A percentile compares a stretch with the other conserved stretches of the same genome.
phyloP scores from a whole-genome alignment of 2,113 vertebrate species.

The Paedocypris sp. region DNA sequence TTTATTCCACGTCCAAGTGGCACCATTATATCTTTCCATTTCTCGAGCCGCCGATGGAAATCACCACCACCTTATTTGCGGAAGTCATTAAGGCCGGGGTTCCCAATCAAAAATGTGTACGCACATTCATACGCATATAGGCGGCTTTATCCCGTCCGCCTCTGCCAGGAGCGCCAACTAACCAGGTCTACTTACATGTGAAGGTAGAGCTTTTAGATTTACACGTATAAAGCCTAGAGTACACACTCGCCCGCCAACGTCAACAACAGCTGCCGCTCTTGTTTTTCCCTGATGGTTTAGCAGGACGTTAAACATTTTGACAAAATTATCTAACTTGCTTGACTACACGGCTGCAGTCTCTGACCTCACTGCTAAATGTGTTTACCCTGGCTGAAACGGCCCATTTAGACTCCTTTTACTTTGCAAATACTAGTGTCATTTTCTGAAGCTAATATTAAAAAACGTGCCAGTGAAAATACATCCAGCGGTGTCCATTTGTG shows the following conservation, averaged over 20 bases:
- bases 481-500: conserved; percentile 34
- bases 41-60: conserved; percentile 49
- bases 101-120: conserved; percentile 27
- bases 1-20: neutral
- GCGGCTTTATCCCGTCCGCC: conserved; percentile 37
- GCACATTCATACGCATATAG: conserved; percentile 12
- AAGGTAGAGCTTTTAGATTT: conserved; percentile 68
- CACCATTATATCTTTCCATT: neutral
- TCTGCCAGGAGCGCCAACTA: conserved; percentile 51
- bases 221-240: conserved; percentile 64
- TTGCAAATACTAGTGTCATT: conserved; percentile 59
- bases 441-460: conserved; percentile 61
- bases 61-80: conserved; percentile 39
- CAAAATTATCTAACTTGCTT: conserved; percentile 92
- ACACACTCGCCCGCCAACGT: conserved; percentile 74
- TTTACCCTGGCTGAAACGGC: conserved; percentile 79
- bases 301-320: conserved; percentile 89
- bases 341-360: conserved; percentile 77
- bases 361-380: conserved; percentile 91
- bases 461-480: conserved; percentile 55
- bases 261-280: conserved; percentile 73
- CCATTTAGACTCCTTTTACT: conserved; percentile 63
- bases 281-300: conserved; percentile 78
- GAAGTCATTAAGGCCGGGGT: conserved; percentile 53
- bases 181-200: conserved; percentile 56